phyloP scores from a whole-genome alignment of 2,113 vertebrate genomes.

The Sisor rabdophorus region DNA sequence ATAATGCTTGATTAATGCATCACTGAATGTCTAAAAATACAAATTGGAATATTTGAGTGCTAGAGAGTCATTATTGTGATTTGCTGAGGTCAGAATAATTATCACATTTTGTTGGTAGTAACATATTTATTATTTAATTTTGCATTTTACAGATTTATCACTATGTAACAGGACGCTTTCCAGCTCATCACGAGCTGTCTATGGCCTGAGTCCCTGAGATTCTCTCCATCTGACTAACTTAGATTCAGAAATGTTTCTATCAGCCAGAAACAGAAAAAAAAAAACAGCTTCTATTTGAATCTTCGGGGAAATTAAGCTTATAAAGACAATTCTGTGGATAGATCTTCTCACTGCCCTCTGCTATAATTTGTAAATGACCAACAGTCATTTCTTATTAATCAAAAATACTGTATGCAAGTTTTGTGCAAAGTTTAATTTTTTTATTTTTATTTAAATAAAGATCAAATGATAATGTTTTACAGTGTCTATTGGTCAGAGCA shows the following conservation, averaged over 20 bases:
- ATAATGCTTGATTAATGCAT: not conserved
- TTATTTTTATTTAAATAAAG: not conserved
- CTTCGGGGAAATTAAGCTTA: not conserved
- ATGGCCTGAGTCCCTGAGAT: slow-evolving; percentile 71
- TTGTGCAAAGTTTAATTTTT: not conserved
- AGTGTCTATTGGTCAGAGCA: not conserved
- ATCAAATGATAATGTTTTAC: not conserved
- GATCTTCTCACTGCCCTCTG: not conserved
- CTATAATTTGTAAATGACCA: slow-evolving; percentile 2
- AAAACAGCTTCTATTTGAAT: not conserved
- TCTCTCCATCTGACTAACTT: not conserved
- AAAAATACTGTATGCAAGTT: not conserved
- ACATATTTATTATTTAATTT: too few relatives aligned
- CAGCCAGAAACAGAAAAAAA: not conserved
- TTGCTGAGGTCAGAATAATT: not conserved
- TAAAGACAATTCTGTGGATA: not conserved
- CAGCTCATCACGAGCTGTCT: slow-evolving; percentile 83
- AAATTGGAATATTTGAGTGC: not conserved
- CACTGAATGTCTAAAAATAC: not conserved
- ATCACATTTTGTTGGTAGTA: too few relatives aligned
- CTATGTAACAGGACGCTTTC: slow-evolving; percentile 83
- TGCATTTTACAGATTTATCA: slow-evolving; percentile 81
- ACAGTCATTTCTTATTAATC: not conserved
- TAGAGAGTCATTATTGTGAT: not conserved
- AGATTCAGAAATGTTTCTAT: slow-evolving; percentile 13